Base-by-base conservation (phyloP, 1,140 invertebrate genomes). In the Micrasema minimum region DNA sequence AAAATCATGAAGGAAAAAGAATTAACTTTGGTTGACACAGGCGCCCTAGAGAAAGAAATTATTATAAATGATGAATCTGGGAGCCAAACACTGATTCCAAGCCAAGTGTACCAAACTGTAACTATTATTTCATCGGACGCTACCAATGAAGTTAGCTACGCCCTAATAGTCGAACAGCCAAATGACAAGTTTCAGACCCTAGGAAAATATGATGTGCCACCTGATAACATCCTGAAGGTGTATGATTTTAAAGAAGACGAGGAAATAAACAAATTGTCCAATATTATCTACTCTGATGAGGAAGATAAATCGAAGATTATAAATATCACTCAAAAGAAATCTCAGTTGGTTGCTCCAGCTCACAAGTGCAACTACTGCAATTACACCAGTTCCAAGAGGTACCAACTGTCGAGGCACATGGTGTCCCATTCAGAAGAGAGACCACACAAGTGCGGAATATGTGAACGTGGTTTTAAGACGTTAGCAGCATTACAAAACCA, bases 381-480 rank as follows among this genome's bases (percentile, higher is more conserved):
- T 77, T 97, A 97, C 79, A 94, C 93, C 0, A 94, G 92, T 80
- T 90, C 92, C 0, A 96, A 96, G 81, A 86, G 91, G 73, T 97
- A 96, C 79, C 83, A 98, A 2, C 83, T 99, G 3, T 91, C 94
- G 0, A 87, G 96, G 0, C 97, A 99, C 78, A 95, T 98, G 93
- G 97, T 96, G 79, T 93, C 93, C 1, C 97, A 99, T 82, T 97
- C 94, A 0, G 94, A 96, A 78, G 96, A 98, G 78, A 85, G 96
- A 20, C 96, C 96, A 0, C 95, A 97, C 79, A 97, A 97, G 79
- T 99, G 96, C 81, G 91, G 90, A 50, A 93, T 98, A 18, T 99
- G 96, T 82, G 95, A 97, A 76, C 87, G 96, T 51, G 96, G 95
- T 5, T 99, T 99, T 79, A 99, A 98, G 83, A 97, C 96, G 0